A percentile compares a stretch with the other conserved stretches of the same genome.
These are phyloP conservation scores for Scleropages formosus DNA, from an alignment of 2,797 vertebrate species.

Conservation along the genomic window DNA sequence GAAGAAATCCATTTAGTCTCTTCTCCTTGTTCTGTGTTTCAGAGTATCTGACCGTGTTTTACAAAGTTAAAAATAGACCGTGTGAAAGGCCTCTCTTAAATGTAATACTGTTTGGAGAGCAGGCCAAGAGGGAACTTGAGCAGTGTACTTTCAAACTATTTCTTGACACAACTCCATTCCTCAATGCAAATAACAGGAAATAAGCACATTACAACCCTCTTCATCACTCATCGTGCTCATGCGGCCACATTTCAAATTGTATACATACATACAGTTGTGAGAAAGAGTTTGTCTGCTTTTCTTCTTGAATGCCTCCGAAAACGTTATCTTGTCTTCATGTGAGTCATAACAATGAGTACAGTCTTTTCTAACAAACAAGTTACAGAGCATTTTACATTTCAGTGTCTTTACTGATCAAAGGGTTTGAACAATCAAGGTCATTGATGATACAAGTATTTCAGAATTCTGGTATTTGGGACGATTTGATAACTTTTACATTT, in stretches of 20 bases:
- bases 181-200: background rate
- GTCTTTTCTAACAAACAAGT: no score
- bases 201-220: background rate
- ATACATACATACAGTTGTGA: no score
- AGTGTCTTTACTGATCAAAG: no score
- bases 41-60: conserved; percentile 47
- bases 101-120: conserved; percentile 38
- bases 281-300: no score
- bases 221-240: background rate
- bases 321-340: no score
- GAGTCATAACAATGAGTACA: no score
- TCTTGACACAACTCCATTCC: conserved; percentile 6
- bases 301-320: no score
- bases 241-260: background rate
- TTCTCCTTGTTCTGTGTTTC: conserved; percentile 23
- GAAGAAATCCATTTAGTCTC: conserved; percentile 8
- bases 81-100: conserved; percentile 59
- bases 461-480: no score
- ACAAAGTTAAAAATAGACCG: conserved; percentile 66
- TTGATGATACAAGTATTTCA: no score
- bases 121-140: conserved; percentile 60
- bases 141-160: conserved; percentile 39
- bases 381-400: no score
- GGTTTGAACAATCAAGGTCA: no score
- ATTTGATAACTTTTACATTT: no score